phyloP scores from a whole-genome alignment of 2,797 vertebrate species.

The Melanotaenia parkinsoni region DNA sequence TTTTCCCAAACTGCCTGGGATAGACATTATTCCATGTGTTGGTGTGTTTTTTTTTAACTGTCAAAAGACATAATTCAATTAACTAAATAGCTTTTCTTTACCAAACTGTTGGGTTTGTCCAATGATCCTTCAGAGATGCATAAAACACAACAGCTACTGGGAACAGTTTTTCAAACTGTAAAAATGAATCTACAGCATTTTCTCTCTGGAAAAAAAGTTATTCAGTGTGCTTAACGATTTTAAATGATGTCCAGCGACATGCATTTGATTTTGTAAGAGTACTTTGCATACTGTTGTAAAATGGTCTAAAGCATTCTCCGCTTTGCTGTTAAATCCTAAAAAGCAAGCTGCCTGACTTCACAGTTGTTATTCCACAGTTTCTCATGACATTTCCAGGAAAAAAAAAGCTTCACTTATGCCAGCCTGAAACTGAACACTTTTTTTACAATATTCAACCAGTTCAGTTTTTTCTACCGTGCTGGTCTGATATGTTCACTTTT shows the following conservation, averaged over 20 bases:
- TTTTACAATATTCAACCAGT: too few relatives aligned
- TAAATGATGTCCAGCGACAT: neutral
- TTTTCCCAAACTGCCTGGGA: constrained; percentile 45
- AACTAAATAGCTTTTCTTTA: constrained; percentile 33
- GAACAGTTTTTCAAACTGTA: neutral
- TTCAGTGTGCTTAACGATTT: neutral
- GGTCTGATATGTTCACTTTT: too few relatives aligned
- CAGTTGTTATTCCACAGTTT: too few relatives aligned
- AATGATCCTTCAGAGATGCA: constrained; percentile 37
- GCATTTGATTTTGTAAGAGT: neutral
- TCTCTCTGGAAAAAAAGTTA: neutral
- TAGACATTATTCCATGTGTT: constrained; percentile 37
- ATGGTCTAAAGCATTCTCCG: neutral
- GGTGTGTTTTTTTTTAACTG: constrained; percentile 38
- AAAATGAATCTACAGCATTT: neutral
- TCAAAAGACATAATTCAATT: constrained; percentile 53
- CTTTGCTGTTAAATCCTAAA: neutral
- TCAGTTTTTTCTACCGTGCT: too few relatives aligned
- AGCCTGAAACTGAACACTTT: too few relatives aligned
- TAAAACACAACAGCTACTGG: neutral
- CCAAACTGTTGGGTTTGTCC: constrained; percentile 37
- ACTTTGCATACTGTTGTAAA: neutral
- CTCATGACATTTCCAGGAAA: neutral
- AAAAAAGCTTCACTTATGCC: too few relatives aligned
- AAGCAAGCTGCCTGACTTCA: neutral